Conservation (phyloP, 2,113 vertebrate species). For the Plectropomus leopardus region DNA sequence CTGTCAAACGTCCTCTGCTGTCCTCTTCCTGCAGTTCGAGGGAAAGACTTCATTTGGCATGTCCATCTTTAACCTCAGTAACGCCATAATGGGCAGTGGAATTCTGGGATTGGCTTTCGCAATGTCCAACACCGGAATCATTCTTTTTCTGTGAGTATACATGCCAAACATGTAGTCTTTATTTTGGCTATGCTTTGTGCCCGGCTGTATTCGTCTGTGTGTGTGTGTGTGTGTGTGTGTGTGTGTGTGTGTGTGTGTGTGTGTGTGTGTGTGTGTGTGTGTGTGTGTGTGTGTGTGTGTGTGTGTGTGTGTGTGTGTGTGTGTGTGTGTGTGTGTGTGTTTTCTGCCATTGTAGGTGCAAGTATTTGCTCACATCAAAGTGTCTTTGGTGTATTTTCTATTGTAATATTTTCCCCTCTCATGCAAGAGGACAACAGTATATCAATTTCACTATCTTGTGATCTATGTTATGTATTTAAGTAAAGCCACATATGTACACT, state of each 20-base stretch:
- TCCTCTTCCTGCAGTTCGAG: conserved; percentile 82
- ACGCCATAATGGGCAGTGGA: conserved; percentile 91
- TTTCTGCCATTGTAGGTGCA: not conserved
- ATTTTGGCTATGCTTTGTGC: not conserved
- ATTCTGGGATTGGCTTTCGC: conserved; percentile 90
- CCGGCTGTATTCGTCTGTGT: not conserved
- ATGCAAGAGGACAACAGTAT: no score
- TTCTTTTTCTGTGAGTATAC: conserved; percentile 89
- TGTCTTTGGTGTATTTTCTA: no score
- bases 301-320: not conserved
- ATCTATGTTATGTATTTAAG: conserved; percentile 24
- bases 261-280: not conserved
- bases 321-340: no score
- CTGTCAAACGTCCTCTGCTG: not conserved
- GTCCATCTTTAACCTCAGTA: conserved; percentile 92
- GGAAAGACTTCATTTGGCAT: conserved; percentile 91
- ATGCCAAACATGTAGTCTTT: conserved; percentile 11
- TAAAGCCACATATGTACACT: conserved; percentile 1
- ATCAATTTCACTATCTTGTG: not conserved
- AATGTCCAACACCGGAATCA: conserved; percentile 90
- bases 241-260: not conserved
- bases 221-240: not conserved
- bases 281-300: not conserved
- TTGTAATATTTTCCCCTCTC: no score
- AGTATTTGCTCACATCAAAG: conserved; percentile 6